Conservation (phyloP, 92 coral and sea anemone species). For the Paramuricea clavata region DNA sequence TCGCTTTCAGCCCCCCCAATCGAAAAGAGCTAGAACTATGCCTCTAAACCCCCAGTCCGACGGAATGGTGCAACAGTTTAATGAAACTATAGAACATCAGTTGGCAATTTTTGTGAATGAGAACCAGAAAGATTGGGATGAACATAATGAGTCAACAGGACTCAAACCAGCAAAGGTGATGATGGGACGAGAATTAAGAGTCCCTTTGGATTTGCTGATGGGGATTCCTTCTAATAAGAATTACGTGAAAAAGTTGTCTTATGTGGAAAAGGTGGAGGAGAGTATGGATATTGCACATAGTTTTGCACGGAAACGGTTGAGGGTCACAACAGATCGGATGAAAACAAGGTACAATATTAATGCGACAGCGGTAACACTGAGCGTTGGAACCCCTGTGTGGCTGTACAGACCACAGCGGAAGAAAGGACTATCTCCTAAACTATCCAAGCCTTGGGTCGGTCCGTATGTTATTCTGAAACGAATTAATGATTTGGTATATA, state of each 20-base stretch:
- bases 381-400: slow-evolving; percentile 32
- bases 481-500: not conserved
- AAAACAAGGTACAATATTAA: slow-evolving; percentile 39
- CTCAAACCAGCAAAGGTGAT: not conserved
- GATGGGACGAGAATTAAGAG: slow-evolving; percentile 41
- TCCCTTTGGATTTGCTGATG: slow-evolving; percentile 41
- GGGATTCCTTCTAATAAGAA: slow-evolving; percentile 32
- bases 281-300: slow-evolving; percentile 19
- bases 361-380: not conserved
- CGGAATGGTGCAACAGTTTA: slow-evolving; percentile 60
- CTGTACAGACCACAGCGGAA: slow-evolving; percentile 50
- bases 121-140: slow-evolving; percentile 70
- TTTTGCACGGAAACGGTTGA: slow-evolving; percentile 40
- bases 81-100: slow-evolving; percentile 59
- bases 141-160: slow-evolving; percentile 45
- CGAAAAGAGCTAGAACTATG: slow-evolving; percentile 10
- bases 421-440: slow-evolving; percentile 49
- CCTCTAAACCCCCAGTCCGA: slow-evolving; percentile 60
- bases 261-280: slow-evolving; percentile 16
- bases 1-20: too few species aligned
- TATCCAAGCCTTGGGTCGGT: slow-evolving; percentile 50
- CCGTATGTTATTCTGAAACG: slow-evolving; percentile 12
- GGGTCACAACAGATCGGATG: slow-evolving; percentile 18
- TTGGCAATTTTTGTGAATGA: slow-evolving; percentile 61
- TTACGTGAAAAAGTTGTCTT: not conserved